Conservation (phyloP, 1,140 invertebrate genomes). For the Drosophila ironensis region DNA sequence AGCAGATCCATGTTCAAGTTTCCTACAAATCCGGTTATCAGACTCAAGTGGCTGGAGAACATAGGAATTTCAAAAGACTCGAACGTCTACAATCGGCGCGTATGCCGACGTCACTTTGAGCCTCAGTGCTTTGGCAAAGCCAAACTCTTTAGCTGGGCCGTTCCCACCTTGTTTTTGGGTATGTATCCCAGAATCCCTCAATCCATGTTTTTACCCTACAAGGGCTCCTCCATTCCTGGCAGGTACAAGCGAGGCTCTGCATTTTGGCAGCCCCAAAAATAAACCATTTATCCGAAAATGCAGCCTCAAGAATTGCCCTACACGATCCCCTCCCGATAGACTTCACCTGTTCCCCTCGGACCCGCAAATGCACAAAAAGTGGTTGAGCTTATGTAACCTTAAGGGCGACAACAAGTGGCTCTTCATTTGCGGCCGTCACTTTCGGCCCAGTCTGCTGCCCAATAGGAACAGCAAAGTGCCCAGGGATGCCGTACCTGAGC, state of each 20-base stretch:
- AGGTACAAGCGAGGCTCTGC: not conserved
- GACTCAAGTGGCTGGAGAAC: conserved; percentile 22
- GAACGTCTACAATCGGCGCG: conserved; percentile 9
- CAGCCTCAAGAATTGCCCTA: conserved; percentile 1
- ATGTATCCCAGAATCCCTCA: not conserved
- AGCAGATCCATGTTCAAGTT: conserved; percentile 25
- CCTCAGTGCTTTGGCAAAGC: conserved; percentile 21
- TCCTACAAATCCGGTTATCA: conserved; percentile 13
- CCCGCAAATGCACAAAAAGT: conserved; percentile 3
- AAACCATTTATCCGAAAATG: conserved; percentile 8
- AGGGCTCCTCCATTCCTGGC: not conserved
- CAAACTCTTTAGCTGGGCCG: conserved; percentile 24
- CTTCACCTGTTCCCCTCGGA: conserved; percentile 25
- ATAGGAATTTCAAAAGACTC: conserved; percentile 2
- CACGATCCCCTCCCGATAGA: conserved; percentile 9
- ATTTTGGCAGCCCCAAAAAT: not conserved
- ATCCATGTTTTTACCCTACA: not conserved
- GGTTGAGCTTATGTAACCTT: conserved; percentile 10
- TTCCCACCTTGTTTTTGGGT: conserved; percentile 21
- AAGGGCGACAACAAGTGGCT: conserved; percentile 4
- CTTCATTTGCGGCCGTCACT: conserved; percentile 20
- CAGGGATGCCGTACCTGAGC: conserved; percentile 7
- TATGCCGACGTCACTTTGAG: conserved; percentile 27
- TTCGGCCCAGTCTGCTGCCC: conserved; percentile 8
- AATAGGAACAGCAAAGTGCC: conserved; percentile 17